phyloP scores from a whole-genome alignment of 2,888 invertebrate genomes.

The Eupeodes luniger region DNA sequence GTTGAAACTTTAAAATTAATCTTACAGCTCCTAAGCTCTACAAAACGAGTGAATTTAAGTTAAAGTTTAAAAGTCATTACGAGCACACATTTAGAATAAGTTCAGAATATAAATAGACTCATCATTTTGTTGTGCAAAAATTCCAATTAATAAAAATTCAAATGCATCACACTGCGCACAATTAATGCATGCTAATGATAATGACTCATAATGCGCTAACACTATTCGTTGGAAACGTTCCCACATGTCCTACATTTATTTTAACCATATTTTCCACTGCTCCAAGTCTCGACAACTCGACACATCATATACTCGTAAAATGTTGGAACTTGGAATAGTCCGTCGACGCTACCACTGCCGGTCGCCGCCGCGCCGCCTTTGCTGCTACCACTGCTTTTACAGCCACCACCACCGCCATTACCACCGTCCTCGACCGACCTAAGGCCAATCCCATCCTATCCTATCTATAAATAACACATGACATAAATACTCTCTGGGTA shows the following conservation, averaged over 20 bases:
- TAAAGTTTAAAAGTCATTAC: no score
- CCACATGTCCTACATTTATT: constrained; percentile 61
- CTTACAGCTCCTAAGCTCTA: no score
- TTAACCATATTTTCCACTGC: constrained; percentile 24
- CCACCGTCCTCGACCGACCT: neutral
- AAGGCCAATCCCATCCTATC: constrained; percentile 55
- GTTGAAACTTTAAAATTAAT: no score
- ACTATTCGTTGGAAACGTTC: constrained; percentile 37
- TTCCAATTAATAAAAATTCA: neutral
- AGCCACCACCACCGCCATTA: neutral
- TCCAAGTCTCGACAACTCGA: constrained; percentile 46
- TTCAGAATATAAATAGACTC: neutral
- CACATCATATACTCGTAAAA: constrained; percentile 13
- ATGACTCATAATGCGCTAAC: constrained; percentile 52
- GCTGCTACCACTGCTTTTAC: neutral
- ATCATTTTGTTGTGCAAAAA: constrained; percentile 5
- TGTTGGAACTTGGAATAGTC: constrained; percentile 35
- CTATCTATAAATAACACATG: constrained; percentile 74
- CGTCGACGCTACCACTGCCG: neutral
- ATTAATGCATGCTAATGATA: constrained; percentile 61
- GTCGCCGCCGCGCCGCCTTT: neutral
- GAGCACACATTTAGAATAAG: no score
- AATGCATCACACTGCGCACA: constrained; percentile 3
- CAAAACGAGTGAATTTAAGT: no score
- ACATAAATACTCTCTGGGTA: constrained; percentile 59